Evolutionary conservation across 2,113 vertebrate genomes (phyloP).

Genomic region (Cricetomys ansorgei): DNA sequence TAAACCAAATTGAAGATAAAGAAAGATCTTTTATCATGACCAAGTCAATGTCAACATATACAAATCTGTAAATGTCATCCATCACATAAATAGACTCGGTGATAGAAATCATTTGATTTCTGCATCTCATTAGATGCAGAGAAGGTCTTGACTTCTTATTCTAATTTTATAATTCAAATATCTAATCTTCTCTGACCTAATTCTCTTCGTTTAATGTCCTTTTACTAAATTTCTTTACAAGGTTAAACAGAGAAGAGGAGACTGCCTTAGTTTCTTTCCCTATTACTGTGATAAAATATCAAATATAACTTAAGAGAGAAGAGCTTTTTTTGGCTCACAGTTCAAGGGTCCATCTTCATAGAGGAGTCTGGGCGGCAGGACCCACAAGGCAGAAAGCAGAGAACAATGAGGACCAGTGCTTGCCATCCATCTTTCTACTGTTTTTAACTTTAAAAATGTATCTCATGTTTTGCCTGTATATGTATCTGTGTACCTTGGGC

Average conservation of each 20-base stretch:
- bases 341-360: background rate
- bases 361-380: background rate
- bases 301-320: background rate
- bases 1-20: background rate
- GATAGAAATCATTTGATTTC: background rate
- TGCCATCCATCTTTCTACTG: background rate
- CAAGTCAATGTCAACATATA: background rate
- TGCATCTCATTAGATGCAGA: background rate
- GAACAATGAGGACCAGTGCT: background rate
- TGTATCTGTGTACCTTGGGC: background rate
- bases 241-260: background rate
- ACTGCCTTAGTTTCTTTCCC: background rate
- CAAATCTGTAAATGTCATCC: background rate
- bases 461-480: background rate
- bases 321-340: background rate
- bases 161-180: background rate
- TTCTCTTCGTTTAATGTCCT: background rate
- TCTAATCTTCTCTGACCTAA: background rate
- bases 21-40: background rate
- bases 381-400: background rate
- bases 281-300: background rate
- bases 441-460: no score
- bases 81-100: background rate
- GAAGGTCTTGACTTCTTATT: background rate
- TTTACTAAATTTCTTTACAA: background rate